A percentile compares a stretch with the other conserved stretches of the same genome.
Conservation (phyloP, 1,140 invertebrate genomes). For the Eciton burchellii region DNA sequence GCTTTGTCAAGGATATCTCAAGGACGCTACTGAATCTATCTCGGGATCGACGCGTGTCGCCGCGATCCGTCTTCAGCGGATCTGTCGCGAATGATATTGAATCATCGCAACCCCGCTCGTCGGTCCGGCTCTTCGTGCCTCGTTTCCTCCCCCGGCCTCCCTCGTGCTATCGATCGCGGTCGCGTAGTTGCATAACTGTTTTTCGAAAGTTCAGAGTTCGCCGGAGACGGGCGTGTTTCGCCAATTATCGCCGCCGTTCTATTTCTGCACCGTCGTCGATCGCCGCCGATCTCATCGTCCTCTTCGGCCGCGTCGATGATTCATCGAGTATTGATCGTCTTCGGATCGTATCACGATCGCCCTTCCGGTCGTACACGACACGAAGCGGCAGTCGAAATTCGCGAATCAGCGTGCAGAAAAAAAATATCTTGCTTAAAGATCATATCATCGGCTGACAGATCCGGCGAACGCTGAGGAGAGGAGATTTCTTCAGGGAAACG, state of each 20-base stretch:
- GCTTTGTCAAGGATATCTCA: too few relatives aligned
- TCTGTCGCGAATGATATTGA: neutral
- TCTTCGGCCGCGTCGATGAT: constrained; percentile 1
- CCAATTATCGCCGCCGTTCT: constrained; percentile 50
- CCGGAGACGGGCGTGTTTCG: neutral
- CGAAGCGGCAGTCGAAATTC: too few relatives aligned
- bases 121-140: neutral
- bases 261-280: too few relatives aligned
- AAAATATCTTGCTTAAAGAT: too few relatives aligned
- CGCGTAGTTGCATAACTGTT: constrained; percentile 12
- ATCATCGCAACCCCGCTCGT: neutral
- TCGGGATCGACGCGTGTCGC: too few relatives aligned
- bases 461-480: too few relatives aligned
- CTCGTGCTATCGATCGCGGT: constrained; percentile 33
- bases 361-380: too few relatives aligned
- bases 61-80: neutral
- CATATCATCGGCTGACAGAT: too few relatives aligned
- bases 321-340: constrained; percentile 41
- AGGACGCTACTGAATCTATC: too few relatives aligned
- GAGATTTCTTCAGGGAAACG: too few relatives aligned
- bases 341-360: neutral
- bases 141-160: neutral
- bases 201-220: constrained; percentile 47
- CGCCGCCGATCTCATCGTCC: neutral
- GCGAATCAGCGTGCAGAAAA: too few relatives aligned